These are phyloP conservation scores for Daboia siamensis DNA, from an alignment of 2,113 vertebrate genomes.

Conservation along the genomic window DNA sequence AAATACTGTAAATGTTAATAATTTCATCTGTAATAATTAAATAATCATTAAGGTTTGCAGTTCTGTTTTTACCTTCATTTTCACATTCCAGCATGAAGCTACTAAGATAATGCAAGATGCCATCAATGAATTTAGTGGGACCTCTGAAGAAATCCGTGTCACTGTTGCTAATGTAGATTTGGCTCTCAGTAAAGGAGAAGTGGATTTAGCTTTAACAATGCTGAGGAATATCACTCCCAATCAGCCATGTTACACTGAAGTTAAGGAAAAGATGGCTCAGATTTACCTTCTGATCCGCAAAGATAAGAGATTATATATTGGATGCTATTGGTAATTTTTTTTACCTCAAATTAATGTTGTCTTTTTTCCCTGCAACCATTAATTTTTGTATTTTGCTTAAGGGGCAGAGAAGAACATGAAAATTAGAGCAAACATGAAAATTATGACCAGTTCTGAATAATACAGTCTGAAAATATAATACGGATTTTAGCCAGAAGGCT, in stretches of 20 bases:
- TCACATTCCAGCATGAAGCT: slow-evolving; percentile 69
- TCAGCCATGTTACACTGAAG: slow-evolving; percentile 68
- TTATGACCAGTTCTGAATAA: not conserved
- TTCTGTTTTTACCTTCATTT: not conserved
- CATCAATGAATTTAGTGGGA: slow-evolving; percentile 66
- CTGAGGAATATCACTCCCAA: slow-evolving; percentile 59
- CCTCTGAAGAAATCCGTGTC: slow-evolving; percentile 66
- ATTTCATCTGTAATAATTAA: not conserved
- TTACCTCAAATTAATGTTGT: slow-evolving; percentile 61
- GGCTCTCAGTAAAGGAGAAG: slow-evolving; percentile 67
- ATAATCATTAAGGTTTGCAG: not conserved
- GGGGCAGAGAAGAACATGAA: not conserved
- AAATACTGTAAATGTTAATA: not conserved
- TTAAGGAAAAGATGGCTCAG: slow-evolving; percentile 74
- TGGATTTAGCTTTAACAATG: slow-evolving; percentile 62
- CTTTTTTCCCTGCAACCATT: slow-evolving; percentile 38
- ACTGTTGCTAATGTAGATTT: slow-evolving; percentile 73
- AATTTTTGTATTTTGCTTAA: slow-evolving; percentile 2
- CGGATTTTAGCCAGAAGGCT: not conserved
- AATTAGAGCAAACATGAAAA: not conserved
- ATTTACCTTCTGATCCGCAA: slow-evolving; percentile 68
- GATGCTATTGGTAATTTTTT: slow-evolving; percentile 70
- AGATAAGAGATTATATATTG: slow-evolving; percentile 67
- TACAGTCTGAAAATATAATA: not conserved
- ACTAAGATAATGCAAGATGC: slow-evolving; percentile 76